Conservation (phyloP, 2,113 vertebrate genomes). For the Brienomyrus brachyistius region DNA sequence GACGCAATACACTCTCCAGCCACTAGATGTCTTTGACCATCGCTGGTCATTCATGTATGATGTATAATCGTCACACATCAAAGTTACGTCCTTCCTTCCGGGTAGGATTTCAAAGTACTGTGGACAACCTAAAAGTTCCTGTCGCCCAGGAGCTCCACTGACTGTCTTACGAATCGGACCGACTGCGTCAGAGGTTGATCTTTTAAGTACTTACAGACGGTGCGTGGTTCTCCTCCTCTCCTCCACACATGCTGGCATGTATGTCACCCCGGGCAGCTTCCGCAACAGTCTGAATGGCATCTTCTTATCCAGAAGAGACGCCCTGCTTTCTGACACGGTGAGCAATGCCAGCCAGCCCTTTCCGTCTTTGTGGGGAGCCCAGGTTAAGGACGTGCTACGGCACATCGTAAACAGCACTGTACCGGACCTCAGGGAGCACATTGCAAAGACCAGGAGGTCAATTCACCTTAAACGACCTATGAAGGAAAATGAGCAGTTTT, state of each 20-base stretch:
- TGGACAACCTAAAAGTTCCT: neutral
- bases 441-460: neutral
- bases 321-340: conserved; percentile 55
- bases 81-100: too few relatives aligned
- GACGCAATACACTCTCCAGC: neutral
- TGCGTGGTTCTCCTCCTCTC: conserved; percentile 57
- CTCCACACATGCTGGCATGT: conserved; percentile 58
- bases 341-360: conserved; percentile 61
- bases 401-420: neutral
- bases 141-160: neutral
- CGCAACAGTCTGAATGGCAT: conserved; percentile 64
- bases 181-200: too few relatives aligned
- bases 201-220: conserved; percentile 47
- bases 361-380: conserved; percentile 53
- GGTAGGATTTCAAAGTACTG: neutral
- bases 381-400: conserved; percentile 43
- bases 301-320: conserved; percentile 55
- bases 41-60: neutral
- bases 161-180: neutral
- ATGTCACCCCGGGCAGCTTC: conserved; percentile 54
- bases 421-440: neutral
- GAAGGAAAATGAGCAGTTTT: neutral
- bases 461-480: neutral
- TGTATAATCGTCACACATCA: neutral
- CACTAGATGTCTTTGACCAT: neutral